Conservation (phyloP, 2,888 invertebrate species). For the Xylota sylvarum region DNA sequence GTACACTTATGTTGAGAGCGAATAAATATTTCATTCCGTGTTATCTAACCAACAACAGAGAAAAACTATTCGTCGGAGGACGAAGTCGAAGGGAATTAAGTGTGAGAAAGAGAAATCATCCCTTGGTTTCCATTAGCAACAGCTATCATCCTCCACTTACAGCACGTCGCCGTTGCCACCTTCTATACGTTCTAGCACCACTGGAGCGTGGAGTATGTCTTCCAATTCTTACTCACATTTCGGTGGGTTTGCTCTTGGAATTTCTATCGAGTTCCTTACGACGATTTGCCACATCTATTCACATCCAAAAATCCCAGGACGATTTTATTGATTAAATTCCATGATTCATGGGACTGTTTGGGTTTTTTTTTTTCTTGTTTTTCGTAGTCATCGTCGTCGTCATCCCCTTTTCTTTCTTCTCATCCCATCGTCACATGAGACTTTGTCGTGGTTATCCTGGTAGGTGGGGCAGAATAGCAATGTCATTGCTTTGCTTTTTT, state of each 20-base stretch:
- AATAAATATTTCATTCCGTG: conserved; percentile 54
- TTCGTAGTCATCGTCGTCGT: not conserved
- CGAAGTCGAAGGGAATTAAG: conserved; percentile 47
- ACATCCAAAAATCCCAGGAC: conserved; percentile 69
- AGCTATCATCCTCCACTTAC: conserved; percentile 52
- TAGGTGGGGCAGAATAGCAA: not conserved
- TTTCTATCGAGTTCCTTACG: conserved; percentile 57
- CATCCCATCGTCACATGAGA: conserved; percentile 3
- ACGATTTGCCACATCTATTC: conserved; percentile 61
- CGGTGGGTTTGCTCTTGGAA: conserved; percentile 47
- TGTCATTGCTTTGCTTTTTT: conserved; percentile 11
- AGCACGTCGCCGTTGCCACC: not conserved
- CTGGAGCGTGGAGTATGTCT: conserved; percentile 7
- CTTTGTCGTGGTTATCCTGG: conserved; percentile 17
- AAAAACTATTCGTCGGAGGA: not conserved
- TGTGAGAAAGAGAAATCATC: conserved; percentile 45
- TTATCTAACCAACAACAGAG: conserved; percentile 28
- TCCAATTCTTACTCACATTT: conserved; percentile 58
- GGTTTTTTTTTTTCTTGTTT: conserved; percentile 49
- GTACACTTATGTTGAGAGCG: conserved; percentile 21
- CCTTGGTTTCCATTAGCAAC: conserved; percentile 49
- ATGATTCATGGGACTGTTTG: conserved; percentile 70
- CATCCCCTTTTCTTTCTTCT: not conserved
- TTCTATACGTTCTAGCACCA: not conserved
- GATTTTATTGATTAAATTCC: conserved; percentile 75